Evolutionary conservation across 2,888 invertebrate genomes (phyloP), one percentile per base, ranked within the genome.

Genomic region (Stenotaenia linearis): DNA sequence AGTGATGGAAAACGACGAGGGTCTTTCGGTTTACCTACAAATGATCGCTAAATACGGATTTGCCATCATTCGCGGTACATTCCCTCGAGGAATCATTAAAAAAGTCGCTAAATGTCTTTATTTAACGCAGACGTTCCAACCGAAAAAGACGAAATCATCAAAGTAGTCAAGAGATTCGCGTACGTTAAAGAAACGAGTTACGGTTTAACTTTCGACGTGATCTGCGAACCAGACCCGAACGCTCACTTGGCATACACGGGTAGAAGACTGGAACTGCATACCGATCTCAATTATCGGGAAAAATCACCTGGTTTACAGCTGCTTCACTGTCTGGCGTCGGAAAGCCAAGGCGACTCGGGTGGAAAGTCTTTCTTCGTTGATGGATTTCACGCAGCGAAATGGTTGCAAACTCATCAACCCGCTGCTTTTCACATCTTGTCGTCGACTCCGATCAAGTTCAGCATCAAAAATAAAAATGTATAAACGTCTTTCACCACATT

Each of bases 221-320:
- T 84, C 18, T 84, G 83, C 80, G 84, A 85, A 61, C 85, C 85
- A 0, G 83, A 84, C 77, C 84, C 84, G 3, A 82, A 82, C 25
- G 82, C 82, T 21, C 85, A 85, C 81, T 81, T 85, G 75, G 85
- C 85, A 21, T 84, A 83, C 77, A 83, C 84, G 32, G 85, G 85
- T 4, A 78, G 83, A 78, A 81, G 83, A 79, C 82, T 85, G 61
- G 84, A 84, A 45, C 83, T 84, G 37, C 85, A 85, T 80, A 85
- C 85, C 4, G 85, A 85, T 79, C 84, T 85, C 84, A 84, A 84
- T 79, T 86, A 86, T 80, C 80, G 85, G 23, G 86, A 86, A 81
- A 85, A 85, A 80, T 84, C 84, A 50, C 85, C 86, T 6, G 83
- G 83, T 82, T 81, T 50, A 15, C 45, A 40, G n/a, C n/a, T 28